These are phyloP conservation scores for Chionoecetes opilio DNA, from an alignment of 1,140 invertebrate genomes.

Conservation along the genomic window DNA sequence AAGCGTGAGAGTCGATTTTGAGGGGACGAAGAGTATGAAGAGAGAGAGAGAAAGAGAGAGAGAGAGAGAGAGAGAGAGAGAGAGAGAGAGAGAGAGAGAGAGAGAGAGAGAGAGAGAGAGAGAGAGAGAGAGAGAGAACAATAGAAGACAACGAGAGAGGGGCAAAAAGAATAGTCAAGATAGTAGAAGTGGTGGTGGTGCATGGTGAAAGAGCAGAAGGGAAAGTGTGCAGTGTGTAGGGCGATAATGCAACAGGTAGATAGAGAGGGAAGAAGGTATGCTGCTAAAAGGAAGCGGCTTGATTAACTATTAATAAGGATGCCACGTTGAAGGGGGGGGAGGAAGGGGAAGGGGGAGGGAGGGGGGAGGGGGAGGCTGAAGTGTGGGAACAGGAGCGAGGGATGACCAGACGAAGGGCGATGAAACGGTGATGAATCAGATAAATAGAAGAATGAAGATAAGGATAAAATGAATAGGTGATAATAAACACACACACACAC, in stretches of 20 bases:
- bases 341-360: background rate
- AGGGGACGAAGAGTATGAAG: too few relatives aligned
- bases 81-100: background rate
- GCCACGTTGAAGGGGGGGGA: constrained; percentile 36
- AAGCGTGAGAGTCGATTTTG: background rate
- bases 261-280: constrained; percentile 54
- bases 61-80: background rate
- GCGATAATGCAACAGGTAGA: constrained; percentile 20
- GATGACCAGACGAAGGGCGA: too few relatives aligned
- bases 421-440: background rate
- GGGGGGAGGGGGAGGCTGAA: background rate
- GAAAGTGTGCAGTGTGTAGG: background rate
- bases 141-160: background rate
- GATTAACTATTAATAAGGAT: constrained; percentile 64
- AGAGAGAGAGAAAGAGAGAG: background rate
- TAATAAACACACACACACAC: too few relatives aligned
- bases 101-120: background rate
- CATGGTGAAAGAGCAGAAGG: background rate
- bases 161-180: background rate
- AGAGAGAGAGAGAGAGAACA: background rate
- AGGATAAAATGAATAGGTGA: background rate
- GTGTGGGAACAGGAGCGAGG: background rate
- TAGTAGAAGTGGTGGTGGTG: background rate
- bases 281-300: constrained; percentile 36
- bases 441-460: background rate